Percentiles rank a stretch among this genome's conserved stretches.
Evolutionary conservation across 1,140 invertebrate species (phyloP).

Genomic region (Penaeus vannamei): DNA sequence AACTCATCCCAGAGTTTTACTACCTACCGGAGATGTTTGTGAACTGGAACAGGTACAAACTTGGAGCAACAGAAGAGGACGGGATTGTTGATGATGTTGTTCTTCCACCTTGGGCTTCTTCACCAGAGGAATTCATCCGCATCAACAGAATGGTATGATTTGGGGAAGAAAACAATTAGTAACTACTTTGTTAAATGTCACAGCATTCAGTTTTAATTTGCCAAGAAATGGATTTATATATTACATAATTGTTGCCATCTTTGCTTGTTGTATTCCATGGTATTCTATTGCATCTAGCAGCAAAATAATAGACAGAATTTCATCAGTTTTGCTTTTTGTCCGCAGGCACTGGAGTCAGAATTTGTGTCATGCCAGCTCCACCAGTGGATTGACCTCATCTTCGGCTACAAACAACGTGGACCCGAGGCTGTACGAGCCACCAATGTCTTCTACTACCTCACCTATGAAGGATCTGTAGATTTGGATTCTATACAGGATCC

Average conservation of each 20-base stretch:
- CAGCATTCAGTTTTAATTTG: too few relatives aligned
- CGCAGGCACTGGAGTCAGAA: constrained; percentile 95
- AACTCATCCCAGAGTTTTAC: constrained; percentile 98
- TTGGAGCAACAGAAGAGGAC: constrained; percentile 92
- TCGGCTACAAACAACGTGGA: constrained; percentile 99
- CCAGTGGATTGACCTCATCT: constrained; percentile 99
- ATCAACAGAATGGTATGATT: constrained; percentile 92
- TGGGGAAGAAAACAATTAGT: background rate
- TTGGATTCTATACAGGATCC: constrained; percentile 91
- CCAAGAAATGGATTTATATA: too few relatives aligned
- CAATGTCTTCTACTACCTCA: constrained; percentile 99
- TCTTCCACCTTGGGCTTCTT: constrained; percentile 95
- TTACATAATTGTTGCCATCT: too few relatives aligned
- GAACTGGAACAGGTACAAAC: constrained; percentile 88
- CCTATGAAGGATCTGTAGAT: constrained; percentile 98
- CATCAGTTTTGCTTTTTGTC: constrained; percentile 32
- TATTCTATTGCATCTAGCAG: background rate
- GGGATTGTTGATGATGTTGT: constrained; percentile 88
- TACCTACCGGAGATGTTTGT: constrained; percentile 99
- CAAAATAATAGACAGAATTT: background rate
- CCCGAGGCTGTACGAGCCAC: constrained; percentile 97
- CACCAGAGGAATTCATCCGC: constrained; percentile 96
- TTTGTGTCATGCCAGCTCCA: constrained; percentile 99
- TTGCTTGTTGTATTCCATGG: too few relatives aligned
- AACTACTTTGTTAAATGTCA: background rate